Percentiles rank a stretch among this genome's conserved stretches.
phyloP scores from a whole-genome alignment of 37 sponge, comb jelly and placozoan species.

The Hormiphora californensis region DNA sequence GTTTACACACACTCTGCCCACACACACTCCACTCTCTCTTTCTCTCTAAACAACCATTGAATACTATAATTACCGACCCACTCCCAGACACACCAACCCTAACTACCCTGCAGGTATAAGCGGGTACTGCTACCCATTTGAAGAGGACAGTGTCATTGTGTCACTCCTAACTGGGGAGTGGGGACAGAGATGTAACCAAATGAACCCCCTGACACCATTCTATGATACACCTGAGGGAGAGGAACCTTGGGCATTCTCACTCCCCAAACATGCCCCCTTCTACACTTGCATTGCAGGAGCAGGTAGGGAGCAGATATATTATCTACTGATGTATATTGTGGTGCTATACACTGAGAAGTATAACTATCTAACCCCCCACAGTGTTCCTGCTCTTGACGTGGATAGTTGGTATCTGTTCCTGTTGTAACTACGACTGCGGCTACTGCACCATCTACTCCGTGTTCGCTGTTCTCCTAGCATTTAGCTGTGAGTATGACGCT shows the following conservation, averaged over 20 bases:
- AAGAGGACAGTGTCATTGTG: background rate
- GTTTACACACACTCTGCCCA: no score
- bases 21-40: no score
- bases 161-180: background rate
- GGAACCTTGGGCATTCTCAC: no score
- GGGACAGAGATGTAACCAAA: background rate
- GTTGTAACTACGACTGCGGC: slow-evolving; percentile 33
- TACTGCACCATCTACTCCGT: slow-evolving; percentile 49
- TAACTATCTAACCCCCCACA: background rate
- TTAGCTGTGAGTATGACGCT: background rate
- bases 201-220: background rate
- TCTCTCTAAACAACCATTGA: no score
- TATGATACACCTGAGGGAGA: background rate
- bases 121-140: slow-evolving; percentile 32
- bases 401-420: slow-evolving; percentile 23
- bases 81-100: no score
- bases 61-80: no score
- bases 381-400: background rate
- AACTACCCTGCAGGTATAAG: background rate
- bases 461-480: background rate
- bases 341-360: background rate
- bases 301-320: no score
- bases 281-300: slow-evolving; percentile 3
- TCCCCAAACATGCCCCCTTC: slow-evolving; percentile 1
- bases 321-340: background rate